These are phyloP conservation scores for Oreochromis mossambicus DNA, from an alignment of 2,797 vertebrate species.

Conservation along the genomic window DNA sequence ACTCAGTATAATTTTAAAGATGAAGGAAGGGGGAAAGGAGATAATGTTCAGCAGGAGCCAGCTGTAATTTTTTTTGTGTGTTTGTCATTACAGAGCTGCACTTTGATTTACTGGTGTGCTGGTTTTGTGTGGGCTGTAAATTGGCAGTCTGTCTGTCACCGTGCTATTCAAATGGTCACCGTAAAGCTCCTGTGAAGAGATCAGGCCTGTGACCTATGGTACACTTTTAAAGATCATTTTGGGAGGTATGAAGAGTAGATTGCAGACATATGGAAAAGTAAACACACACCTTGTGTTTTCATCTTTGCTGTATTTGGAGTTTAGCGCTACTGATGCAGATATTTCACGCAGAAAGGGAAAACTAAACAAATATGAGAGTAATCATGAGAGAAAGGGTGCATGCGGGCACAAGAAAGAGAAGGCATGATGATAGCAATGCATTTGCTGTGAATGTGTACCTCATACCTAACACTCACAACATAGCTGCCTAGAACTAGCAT, in stretches of 20 bases:
- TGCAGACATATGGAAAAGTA: not conserved
- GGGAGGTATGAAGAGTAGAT: not conserved
- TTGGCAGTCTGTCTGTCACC: constrained; percentile 54
- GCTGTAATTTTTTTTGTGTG: not conserved
- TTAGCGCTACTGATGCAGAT: not conserved
- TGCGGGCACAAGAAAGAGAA: not conserved
- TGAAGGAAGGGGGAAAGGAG: not conserved
- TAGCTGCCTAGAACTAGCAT: constrained; percentile 4
- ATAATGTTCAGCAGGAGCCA: not conserved
- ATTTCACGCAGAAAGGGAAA: constrained; percentile 8
- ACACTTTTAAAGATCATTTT: constrained; percentile 10
- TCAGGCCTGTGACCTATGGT: not conserved
- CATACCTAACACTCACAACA: not conserved
- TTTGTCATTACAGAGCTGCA: constrained; percentile 18
- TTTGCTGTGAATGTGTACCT: not conserved
- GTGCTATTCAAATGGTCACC: constrained; percentile 51
- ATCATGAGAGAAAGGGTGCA: constrained; percentile 1
- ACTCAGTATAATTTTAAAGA: not conserved
- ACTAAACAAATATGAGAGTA: constrained; percentile 2
- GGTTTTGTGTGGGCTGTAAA: constrained; percentile 46
- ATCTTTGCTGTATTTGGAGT: not conserved
- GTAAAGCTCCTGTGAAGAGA: constrained; percentile 12
- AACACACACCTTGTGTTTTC: not conserved
- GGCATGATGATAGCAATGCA: not conserved
- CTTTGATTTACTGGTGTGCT: constrained; percentile 32